Evolutionary conservation across 1,140 invertebrate genomes (phyloP), one percentile per base, ranked within the genome.

Genomic region (Thereuonema tuberculata): DNA sequence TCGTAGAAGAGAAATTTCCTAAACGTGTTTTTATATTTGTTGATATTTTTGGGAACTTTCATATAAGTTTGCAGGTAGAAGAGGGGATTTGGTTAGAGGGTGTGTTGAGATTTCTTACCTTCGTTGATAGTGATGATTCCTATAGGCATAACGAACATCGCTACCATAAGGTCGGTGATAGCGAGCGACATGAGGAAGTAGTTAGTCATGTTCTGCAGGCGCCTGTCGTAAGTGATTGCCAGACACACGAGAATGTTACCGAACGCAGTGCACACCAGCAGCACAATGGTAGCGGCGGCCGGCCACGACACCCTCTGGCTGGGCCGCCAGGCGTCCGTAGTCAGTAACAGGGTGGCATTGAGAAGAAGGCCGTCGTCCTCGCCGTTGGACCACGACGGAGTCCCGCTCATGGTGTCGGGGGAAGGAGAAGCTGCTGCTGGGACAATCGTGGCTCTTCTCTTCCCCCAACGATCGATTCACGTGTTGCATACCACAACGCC

Each of bases 131-230:
- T 63, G 65, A 72, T 69, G 27, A 76, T 76, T 66, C 76, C 78
- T 63, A 78, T 77, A 1, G 76, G 74, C 77, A 70, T 70, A 43
- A 70, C 69, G 46, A 76, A 63, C 14, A 76, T 62, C 14, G 76
- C 76, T 1, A 79, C 77, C 2, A 76, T 65, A 25, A 73, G 66
- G 59, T 78, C 77, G 1, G 77, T 76, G 49, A 72, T 69, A 0
- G 77, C 69, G 9, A 79, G 62, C 0, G 77, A 78, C 9, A 78
- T 74, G 24, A 79, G 74, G 62, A 79, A 78, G 52, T 70, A 75
- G 63, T 78, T 79, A 15, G 77, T 78, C 12, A 73, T 71, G 26
- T 69, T 68, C 1, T 75, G 67, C 29, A 78, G 67, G 20, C 71
- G 65, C 25, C 64, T 65, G 56, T 72, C 71, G 55, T 66, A 68